These are phyloP conservation scores for Melikaiella ostensackeni DNA, from an alignment of 2,888 invertebrate species.

Conservation along the genomic window DNA sequence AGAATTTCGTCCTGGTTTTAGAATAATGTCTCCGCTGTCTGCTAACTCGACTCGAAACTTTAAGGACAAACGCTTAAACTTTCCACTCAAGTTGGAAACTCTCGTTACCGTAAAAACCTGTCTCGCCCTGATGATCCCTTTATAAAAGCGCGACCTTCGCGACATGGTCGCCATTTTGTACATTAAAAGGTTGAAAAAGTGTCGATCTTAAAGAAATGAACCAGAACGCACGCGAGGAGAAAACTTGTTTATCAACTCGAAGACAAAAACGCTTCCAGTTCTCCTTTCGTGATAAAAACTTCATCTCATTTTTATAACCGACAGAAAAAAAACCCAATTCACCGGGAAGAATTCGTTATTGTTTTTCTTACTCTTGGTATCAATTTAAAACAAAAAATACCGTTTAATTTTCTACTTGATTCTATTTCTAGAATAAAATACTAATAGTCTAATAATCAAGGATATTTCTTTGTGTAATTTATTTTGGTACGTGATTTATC, in stretches of 20 bases:
- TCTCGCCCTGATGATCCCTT: slow-evolving; percentile 9
- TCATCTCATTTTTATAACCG: neutral
- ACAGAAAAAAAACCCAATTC: neutral
- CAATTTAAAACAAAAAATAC: neutral
- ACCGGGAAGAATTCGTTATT: neutral
- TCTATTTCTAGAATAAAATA: neutral
- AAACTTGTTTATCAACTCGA: neutral
- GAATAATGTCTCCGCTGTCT: neutral
- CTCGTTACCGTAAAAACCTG: slow-evolving; percentile 29
- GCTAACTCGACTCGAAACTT: slow-evolving; percentile 10
- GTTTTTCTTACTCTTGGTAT: neutral
- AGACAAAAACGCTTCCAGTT: neutral
- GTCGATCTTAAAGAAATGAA: slow-evolving; percentile 5
- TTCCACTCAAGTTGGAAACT: slow-evolving; percentile 12
- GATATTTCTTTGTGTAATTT: neutral
- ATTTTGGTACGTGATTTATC: neutral
- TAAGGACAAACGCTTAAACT: slow-evolving; percentile 25
- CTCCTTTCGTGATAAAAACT: neutral
- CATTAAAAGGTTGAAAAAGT: neutral
- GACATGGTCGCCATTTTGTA: slow-evolving; percentile 2
- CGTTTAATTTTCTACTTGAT: neutral
- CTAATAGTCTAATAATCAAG: neutral
- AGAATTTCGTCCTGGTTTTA: neutral
- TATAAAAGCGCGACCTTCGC: slow-evolving; percentile 12
- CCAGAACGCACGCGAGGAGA: neutral